Evolutionary conservation across 1,140 invertebrate genomes (phyloP), one percentile per base, ranked within the genome.

Genomic region (Latrodectus geometricus): DNA sequence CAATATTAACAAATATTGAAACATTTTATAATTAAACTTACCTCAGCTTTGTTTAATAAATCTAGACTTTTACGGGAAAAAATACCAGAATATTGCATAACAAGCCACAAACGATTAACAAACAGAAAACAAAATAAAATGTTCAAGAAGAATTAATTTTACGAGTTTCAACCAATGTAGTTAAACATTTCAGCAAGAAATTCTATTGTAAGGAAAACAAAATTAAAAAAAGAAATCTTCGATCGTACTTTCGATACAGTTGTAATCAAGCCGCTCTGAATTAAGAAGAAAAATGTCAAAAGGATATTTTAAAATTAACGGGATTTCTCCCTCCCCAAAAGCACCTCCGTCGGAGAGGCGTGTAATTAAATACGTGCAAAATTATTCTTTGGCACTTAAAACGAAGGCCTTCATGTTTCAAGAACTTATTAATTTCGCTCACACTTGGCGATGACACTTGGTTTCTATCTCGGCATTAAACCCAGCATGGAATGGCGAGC

Each of bases 341-440:
- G 23, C 21, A 80, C 35, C 4, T 49, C 12, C 54, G 14, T 54
- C 14, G n/a, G 21, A 79, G 52, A 15, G 70, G 68, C 20, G 20
- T 4, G 54, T 80, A 80, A 80, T 80, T 80, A 80, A 80, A 80
- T 20, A n/a, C 65, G 65, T 72, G 65, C n/a, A 72, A 80, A 80
- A 80, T 70, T 54, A 52, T 21, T 23, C 54, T 11, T 61, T 61
- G 54, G 54, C 54, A 17, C 17, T 61, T 61, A 23, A 48, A 70
- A 20, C 23, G 54, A 77, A 77, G 17, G 14, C 9, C 17, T n/a
- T 49, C 76, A 68, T 78, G 61, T 78, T 78, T 78, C 76, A 35
- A 68, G 48, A 78, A 68, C 23, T 80, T 80, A 80, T 80, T 80
- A 80, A 80, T 80, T 80, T 54, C 48, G 12, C 8, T 9, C 21